Conservation (phyloP, 53 echinoderm and acorn worm genomes). For the Henricia sp. region DNA sequence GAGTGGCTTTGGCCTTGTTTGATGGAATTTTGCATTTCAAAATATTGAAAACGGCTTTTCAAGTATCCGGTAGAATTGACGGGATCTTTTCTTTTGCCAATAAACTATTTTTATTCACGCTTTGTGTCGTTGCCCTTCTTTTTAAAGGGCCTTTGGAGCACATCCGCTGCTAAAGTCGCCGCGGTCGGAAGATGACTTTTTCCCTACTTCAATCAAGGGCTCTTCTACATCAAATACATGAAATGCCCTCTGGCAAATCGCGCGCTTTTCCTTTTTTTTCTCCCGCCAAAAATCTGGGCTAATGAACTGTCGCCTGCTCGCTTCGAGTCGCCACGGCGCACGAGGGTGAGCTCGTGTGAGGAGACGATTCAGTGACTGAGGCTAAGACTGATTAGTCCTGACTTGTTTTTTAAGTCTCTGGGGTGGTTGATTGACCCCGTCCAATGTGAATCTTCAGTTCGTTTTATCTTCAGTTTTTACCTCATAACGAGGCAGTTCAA, state of each 20-base stretch:
- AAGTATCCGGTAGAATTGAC: neutral
- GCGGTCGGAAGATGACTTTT: neutral
- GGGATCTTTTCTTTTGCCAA: neutral
- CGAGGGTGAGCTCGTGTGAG: slow-evolving; percentile 1
- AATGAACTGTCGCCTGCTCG: slow-evolving; percentile 40
- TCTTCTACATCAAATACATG: slow-evolving; percentile 33
- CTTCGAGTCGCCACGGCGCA: neutral
- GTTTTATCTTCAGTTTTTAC: no score
- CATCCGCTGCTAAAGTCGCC: no score
- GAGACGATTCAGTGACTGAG: neutral
- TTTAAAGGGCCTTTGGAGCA: neutral
- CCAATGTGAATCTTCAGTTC: no score
- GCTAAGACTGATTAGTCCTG: slow-evolving; percentile 40
- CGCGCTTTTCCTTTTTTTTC: slow-evolving; percentile 9
- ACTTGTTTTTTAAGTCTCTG: slow-evolving; percentile 34
- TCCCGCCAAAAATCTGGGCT: slow-evolving; percentile 43
- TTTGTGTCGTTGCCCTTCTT: neutral
- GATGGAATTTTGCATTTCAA: no score
- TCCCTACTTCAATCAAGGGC: neutral
- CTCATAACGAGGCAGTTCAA: no score
- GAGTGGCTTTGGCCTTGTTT: no score
- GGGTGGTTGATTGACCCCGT: slow-evolving; percentile 39
- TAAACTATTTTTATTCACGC: no score
- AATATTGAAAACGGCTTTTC: neutral
- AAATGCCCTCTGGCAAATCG: slow-evolving; percentile 18